Evolutionary conservation across 2,113 vertebrate genomes (phyloP).

Genomic region (Merops nubicus): DNA sequence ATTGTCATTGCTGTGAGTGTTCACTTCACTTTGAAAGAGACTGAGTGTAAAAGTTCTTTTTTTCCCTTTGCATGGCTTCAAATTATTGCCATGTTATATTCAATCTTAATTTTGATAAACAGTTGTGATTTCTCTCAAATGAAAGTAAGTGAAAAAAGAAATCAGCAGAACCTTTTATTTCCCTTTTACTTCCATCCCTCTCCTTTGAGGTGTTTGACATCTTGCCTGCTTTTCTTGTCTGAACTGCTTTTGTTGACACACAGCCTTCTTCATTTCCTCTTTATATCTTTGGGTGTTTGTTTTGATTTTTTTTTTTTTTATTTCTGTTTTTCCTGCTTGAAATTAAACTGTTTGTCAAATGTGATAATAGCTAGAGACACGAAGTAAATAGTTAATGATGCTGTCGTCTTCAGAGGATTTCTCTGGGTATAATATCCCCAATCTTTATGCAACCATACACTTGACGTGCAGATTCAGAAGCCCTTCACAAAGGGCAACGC

Average conservation of each 20-base stretch:
- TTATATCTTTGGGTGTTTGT: background rate
- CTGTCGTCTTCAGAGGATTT: conserved; percentile 49
- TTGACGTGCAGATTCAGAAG: conserved; percentile 65
- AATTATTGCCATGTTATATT: background rate
- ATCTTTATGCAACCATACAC: conserved; percentile 58
- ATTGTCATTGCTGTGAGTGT: background rate
- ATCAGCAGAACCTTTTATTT: conserved; percentile 13
- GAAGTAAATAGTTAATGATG: conserved; percentile 36
- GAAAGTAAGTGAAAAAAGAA: background rate
- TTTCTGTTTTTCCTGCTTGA: conserved; percentile 59
- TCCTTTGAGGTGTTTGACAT: background rate
- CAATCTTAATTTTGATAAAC: conserved; percentile 28
- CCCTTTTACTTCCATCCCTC: background rate
- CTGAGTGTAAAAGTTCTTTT: background rate
- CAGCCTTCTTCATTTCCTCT: background rate
- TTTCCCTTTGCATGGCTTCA: background rate
- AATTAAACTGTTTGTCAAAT: conserved; percentile 68
- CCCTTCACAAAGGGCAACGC: conserved; percentile 60
- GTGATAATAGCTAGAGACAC: conserved; percentile 22
- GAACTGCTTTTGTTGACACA: conserved; percentile 8
- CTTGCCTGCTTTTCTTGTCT: conserved; percentile 12
- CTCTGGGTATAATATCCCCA: conserved; percentile 53
- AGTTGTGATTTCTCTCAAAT: background rate
- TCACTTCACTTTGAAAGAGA: background rate
- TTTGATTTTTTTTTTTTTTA: conserved; percentile 27